These are phyloP conservation scores for Monochamus alternatus DNA, from an alignment of 2,888 invertebrate species.

Conservation along the genomic window DNA sequence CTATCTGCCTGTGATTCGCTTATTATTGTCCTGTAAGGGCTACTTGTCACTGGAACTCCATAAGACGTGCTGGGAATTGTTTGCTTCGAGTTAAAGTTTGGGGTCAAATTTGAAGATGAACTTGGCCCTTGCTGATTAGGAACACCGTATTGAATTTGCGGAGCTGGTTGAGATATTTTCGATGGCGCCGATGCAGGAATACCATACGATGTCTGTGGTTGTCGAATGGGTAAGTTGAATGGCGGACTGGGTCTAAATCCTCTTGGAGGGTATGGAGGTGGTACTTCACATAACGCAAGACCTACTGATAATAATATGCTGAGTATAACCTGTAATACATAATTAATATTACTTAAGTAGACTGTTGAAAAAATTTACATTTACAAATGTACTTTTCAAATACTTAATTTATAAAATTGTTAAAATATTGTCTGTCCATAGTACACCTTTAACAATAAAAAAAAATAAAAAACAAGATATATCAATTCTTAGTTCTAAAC, in stretches of 20 bases:
- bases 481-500: no score
- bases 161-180: slow-evolving; percentile 12
- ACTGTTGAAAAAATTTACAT: no score
- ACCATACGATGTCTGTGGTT: slow-evolving; percentile 32
- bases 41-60: slow-evolving; percentile 21
- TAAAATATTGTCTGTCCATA: no score
- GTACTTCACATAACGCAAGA: slow-evolving; percentile 46
- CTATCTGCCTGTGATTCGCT: background rate
- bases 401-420: no score
- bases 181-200: slow-evolving; percentile 27
- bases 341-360: background rate
- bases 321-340: slow-evolving; percentile 46
- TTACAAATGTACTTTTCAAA: no score
- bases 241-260: slow-evolving; percentile 50
- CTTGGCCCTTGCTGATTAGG: slow-evolving; percentile 17
- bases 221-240: slow-evolving; percentile 32
- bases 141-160: slow-evolving; percentile 38
- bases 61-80: slow-evolving; percentile 15
- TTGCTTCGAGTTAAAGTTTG: slow-evolving; percentile 10
- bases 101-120: background rate
- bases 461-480: no score
- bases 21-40: slow-evolving; percentile 1
- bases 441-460: no score
- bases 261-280: slow-evolving; percentile 51
- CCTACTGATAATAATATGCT: slow-evolving; percentile 34